Conservation (phyloP, 2,797 vertebrate genomes). For the Neosalanx taihuensis region DNA sequence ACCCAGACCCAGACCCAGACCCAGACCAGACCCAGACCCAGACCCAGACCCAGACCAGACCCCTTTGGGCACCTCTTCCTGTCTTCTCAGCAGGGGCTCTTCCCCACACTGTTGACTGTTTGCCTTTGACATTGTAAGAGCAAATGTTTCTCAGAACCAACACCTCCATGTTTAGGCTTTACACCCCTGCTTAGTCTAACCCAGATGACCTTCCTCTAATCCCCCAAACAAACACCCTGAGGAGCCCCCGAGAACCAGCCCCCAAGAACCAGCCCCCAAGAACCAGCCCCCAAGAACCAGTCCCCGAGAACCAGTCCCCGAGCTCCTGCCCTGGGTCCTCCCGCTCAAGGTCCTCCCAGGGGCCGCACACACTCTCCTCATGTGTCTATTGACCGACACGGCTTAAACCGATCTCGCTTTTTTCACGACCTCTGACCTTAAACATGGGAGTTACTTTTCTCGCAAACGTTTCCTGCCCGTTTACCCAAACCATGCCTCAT, state of each 20-base stretch:
- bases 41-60: too few relatives aligned
- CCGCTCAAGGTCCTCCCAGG: too few relatives aligned
- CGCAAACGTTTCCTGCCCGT: conserved; percentile 49
- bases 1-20: too few relatives aligned
- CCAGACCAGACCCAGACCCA: too few relatives aligned
- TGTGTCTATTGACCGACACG: conserved; percentile 41
- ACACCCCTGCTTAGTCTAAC: conserved; percentile 31
- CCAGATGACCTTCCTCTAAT: conserved; percentile 45
- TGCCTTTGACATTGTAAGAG: conserved; percentile 43
- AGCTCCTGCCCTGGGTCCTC: conserved; percentile 27
- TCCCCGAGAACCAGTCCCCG: conserved; percentile 47
- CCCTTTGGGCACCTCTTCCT: background rate
- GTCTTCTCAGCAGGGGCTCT: background rate
- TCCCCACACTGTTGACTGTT: conserved; percentile 42
- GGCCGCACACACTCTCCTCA: conserved; percentile 20
- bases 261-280: conserved; percentile 48
- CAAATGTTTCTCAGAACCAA: conserved; percentile 34
- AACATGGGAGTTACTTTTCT: conserved; percentile 40
- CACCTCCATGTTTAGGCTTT: conserved; percentile 29
- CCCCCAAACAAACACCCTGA: conserved; percentile 57
- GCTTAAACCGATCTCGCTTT: conserved; percentile 54
- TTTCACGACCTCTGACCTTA: conserved; percentile 58
- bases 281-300: conserved; percentile 32
- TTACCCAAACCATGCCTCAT: conserved; percentile 45
- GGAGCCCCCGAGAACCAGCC: conserved; percentile 34